Percentiles rank a stretch among this genome's conserved stretches.
phyloP scores from a whole-genome alignment of 2,113 vertebrate species.

The Hipposideros armiger region DNA sequence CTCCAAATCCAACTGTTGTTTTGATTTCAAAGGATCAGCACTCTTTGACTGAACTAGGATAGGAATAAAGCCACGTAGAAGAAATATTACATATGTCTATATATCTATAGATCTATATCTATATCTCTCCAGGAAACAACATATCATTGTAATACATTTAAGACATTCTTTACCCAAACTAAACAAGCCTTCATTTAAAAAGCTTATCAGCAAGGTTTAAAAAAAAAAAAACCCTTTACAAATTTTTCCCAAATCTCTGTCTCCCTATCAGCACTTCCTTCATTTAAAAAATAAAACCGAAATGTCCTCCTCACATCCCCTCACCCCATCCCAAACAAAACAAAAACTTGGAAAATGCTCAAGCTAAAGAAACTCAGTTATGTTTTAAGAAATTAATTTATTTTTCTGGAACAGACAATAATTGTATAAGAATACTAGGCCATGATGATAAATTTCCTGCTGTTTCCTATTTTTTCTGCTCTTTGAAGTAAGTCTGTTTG shows the following conservation, averaged over 20 bases:
- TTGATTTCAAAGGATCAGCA: constrained; percentile 95
- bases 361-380: not conserved
- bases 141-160: constrained; percentile 32
- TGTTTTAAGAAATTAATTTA: not conserved
- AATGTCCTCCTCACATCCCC: not conserved
- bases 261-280: not conserved
- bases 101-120: not conserved
- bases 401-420: not conserved
- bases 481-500: not conserved
- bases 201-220: not conserved
- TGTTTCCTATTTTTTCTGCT: constrained; percentile 33
- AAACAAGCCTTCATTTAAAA: constrained; percentile 37
- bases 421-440: not conserved
- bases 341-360: not conserved
- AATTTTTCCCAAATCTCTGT: not conserved
- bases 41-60: constrained; percentile 93
- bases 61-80: constrained; percentile 13
- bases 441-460: not conserved
- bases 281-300: constrained; percentile 2
- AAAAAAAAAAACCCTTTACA: not conserved
- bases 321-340: not conserved
- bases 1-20: constrained; percentile 97
- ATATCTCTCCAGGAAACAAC: not conserved
- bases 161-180: constrained; percentile 48
- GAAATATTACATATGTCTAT: not conserved